Percentiles rank a stretch among this genome's conserved stretches.
These are phyloP conservation scores for Sorex maritimensis DNA, from an alignment of 2,797 vertebrate genomes.

Conservation along the genomic window DNA sequence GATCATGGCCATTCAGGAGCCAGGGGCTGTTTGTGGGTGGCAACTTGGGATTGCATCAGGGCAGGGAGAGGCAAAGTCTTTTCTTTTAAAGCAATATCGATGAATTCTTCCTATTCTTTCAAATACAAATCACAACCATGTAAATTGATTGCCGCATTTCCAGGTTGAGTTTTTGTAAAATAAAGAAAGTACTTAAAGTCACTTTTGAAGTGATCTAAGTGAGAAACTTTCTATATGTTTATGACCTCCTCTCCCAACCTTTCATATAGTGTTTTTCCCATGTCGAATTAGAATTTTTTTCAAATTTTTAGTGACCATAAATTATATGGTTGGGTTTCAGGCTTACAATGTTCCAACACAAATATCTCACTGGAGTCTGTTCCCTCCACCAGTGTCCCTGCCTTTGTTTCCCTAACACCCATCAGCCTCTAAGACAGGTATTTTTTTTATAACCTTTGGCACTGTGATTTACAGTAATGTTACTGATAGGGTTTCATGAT, in stretches of 20 bases:
- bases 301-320: not conserved
- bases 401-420: too few relatives aligned
- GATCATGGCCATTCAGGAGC: too few relatives aligned
- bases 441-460: too few relatives aligned
- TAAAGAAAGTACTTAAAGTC: slow-evolving; percentile 49
- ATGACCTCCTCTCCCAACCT: slow-evolving; percentile 28
- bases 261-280: slow-evolving; percentile 48
- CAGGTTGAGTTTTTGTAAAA: not conserved
- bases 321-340: too few relatives aligned
- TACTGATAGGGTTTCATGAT: too few relatives aligned
- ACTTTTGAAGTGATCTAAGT: slow-evolving; percentile 60
- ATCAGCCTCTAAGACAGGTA: too few relatives aligned
- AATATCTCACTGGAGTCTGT: too few relatives aligned
- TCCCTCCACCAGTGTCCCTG: too few relatives aligned
- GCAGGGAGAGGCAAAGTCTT: not conserved
- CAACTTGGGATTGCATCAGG: too few relatives aligned
- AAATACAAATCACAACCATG: not conserved
- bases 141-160: not conserved
- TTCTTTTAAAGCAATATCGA: not conserved
- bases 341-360: too few relatives aligned
- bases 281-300: slow-evolving; percentile 54
- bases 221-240: slow-evolving; percentile 63
- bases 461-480: too few relatives aligned
- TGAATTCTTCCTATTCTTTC: not conserved
- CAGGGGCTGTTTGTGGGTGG: too few relatives aligned